Conservation (phyloP, 2,888 invertebrate genomes). For the Auanema freiburgensis region DNA sequence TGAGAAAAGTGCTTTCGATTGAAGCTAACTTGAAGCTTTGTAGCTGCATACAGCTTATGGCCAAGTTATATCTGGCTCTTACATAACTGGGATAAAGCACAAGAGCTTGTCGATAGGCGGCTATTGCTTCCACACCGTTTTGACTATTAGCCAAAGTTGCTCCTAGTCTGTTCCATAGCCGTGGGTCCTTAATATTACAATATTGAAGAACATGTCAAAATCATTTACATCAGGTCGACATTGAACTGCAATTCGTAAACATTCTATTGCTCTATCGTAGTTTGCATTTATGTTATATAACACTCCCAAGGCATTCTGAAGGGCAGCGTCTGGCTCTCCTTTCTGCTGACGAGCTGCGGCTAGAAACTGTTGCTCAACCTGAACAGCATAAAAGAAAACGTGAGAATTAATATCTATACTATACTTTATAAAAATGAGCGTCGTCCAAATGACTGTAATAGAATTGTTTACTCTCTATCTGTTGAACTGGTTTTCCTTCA, state of each 20-base stretch:
- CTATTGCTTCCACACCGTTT: conserved; percentile 90
- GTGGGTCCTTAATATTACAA: conserved; percentile 75
- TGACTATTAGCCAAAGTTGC: conserved; percentile 95
- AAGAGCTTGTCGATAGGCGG: conserved; percentile 78
- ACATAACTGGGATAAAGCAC: conserved; percentile 88
- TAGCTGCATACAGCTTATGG: conserved; percentile 94
- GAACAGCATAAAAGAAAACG: neutral
- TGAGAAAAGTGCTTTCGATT: neutral
- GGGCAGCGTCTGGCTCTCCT: conserved; percentile 46
- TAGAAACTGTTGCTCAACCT: conserved; percentile 58
- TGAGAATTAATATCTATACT: conserved; percentile 4
- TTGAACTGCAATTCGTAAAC: conserved; percentile 86
- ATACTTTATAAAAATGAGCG: neutral
- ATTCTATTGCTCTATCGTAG: conserved; percentile 93
- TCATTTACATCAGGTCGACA: conserved; percentile 68
- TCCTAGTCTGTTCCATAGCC: conserved; percentile 94
- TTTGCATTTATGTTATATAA: conserved; percentile 91
- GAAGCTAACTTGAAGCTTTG: conserved; percentile 76
- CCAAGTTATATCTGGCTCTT: conserved; percentile 93
- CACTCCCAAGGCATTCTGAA: conserved; percentile 76
- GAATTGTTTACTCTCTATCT: neutral
- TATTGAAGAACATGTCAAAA: neutral
- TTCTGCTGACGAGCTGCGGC: conserved; percentile 39
- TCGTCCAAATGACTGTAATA: neutral
- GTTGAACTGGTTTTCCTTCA: conserved; percentile 15